Evolutionary conservation across 2,888 invertebrate species (phyloP), one percentile per base, ranked within the genome.

Genomic region (Pinctada fucata): DNA sequence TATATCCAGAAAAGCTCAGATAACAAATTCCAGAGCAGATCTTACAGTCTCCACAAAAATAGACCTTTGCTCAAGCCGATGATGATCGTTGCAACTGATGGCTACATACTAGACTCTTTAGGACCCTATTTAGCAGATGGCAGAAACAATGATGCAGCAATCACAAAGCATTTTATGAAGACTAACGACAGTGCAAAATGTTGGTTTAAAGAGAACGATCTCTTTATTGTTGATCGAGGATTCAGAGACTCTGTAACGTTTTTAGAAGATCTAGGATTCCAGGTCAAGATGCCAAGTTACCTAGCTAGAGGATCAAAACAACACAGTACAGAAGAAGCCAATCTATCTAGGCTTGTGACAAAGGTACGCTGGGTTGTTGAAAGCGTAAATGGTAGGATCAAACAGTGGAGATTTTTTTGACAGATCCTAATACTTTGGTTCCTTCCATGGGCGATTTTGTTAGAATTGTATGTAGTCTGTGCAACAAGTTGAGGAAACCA

Each of bases 301-400:
- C 16, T 74, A 3, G 13, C 47, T 3, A 81, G 76, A 68, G 71
- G 74, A n/a, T 10, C 31, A 16, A 81, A 72, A 45, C 77, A 81
- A 50, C 74, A 74, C 47, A 16, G 71, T 1, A 77, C 71, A 13
- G 74, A 78, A 13, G 75, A 76, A 13, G 52, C 79, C 45, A 77
- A 79, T 49, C 5, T n/a, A 4, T 75, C 75, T 6, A 47, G 81
- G 1, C 47, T 79, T 65, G 71, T 77, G 0, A 79, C 77, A 1
- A 81, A 79, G 51, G 70, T 79, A 49, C 10, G 81, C 31, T 79
- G 79, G 81, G 72, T 81, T 3, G 70, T 75, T 3, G 79, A 79
- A 31, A 71, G 73, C 47, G 76, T 63, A 6, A 79, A 76, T 52
- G 69, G 76, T 1, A n/a, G 76, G 48, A 48, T 50, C 3, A 79